Conservation (phyloP, 2,113 vertebrate genomes). For the Mellivora capensis region DNA sequence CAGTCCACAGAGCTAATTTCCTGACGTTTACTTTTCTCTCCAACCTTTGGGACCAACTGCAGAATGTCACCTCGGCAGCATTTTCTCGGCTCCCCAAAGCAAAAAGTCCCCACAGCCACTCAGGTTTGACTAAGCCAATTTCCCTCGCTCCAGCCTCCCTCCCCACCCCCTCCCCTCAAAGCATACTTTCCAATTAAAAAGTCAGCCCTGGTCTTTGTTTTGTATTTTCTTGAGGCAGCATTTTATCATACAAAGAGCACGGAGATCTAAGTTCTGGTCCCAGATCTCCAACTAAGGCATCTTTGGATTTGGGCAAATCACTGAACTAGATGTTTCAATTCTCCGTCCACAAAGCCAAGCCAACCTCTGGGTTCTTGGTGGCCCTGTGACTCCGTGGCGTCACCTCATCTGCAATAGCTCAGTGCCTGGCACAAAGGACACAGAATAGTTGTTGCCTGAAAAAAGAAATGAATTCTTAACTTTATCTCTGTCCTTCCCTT, state of each 20-base stretch:
- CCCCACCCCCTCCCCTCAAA: background rate
- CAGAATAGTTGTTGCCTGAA: background rate
- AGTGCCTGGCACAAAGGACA: background rate
- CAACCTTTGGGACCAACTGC: constrained; percentile 5
- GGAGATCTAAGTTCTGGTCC: background rate
- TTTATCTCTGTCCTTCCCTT: background rate
- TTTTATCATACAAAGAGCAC: background rate
- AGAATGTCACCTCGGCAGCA: constrained; percentile 26
- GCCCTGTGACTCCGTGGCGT: background rate
- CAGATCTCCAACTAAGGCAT: background rate
- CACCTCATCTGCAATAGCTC: background rate
- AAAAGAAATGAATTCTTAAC: background rate
- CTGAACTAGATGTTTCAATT: background rate
- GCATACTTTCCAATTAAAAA: background rate
- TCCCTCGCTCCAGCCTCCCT: background rate
- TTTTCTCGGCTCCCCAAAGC: background rate
- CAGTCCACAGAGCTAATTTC: constrained; percentile 61
- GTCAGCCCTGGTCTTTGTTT: background rate
- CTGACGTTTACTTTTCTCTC: background rate
- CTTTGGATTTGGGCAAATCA: background rate
- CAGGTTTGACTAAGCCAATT: background rate
- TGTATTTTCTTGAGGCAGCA: background rate
- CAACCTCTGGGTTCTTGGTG: background rate
- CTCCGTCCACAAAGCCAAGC: background rate
- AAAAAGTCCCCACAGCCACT: background rate